Base-by-base conservation (phyloP, 2,888 invertebrate species). In the Spilarctia lutea region DNA sequence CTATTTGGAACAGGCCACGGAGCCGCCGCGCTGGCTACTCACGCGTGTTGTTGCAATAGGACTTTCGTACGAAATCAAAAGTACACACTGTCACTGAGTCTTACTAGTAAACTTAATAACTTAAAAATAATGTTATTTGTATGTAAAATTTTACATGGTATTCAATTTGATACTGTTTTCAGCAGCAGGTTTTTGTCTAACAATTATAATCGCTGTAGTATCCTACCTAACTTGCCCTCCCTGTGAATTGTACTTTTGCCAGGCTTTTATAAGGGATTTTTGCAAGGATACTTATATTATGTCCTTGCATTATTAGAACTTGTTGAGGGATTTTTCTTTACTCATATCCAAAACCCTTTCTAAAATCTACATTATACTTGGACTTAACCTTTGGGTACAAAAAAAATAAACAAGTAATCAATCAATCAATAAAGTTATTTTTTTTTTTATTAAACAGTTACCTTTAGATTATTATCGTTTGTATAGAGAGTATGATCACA, bases 51-150 rank as follows among this genome's bases (percentile, higher is more conserved):
- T 65, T 87, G 88, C 88, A 89, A 83, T 87, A 86, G 80, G 83
- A 87, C 85, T 63, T 30, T 84, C 85, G 87, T 87, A 87, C 81
- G 91, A 91, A 92, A 92, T 90, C 90, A 92, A 92, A 90, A 92
- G 92, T 91, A 87, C 89, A 88, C 88, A 88, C 81, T 85, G 85
- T 89, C 88, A 87, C 81, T 87, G 45, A 82, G 82, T 83, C 82
- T 84, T 86, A 84, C 71, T 77, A 76, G 78, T 75, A 52, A 45
- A 16, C 45, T 45, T 45, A 45, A 16, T 45, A 39, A 73, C 75
- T 76, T 73, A 83, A 77, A 74, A 73, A 74, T 71, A 74, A 74
- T 60, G 35, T 27, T 13, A 11, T 27, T 10, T 60, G n/a, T 60
- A 13, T 3, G 27, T 60, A n/a, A 27, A 13, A 60, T 60, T 27